Base-by-base conservation (phyloP, 2,888 invertebrate species). In the Pyralis farinalis region DNA sequence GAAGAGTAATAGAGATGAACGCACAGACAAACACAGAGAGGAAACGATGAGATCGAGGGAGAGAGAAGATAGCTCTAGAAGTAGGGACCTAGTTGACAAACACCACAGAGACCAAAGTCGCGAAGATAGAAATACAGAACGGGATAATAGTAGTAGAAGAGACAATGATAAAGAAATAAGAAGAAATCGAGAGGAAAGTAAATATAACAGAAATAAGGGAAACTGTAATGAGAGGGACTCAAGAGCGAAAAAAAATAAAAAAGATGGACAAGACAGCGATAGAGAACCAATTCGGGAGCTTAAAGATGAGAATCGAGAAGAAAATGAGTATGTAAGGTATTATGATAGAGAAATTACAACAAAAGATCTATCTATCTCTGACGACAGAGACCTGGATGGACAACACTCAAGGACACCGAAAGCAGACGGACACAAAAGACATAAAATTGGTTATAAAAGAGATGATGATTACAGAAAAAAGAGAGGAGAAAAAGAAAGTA, bases 111-210 rank as follows among this genome's bases (percentile, higher is more conserved):
- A 9, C 31, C 11, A 40, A 32, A 12, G 21, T 33, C 16, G 4
- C 16, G 39, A 39, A 9, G 28, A 39, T 37, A 21, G 39, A 9
- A 33, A 21, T 12, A 28, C 9, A 1, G 36, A 10, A 7, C 12
- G 22, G 28, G 46, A 46, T 5, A 31, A 36, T 12, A 51, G 47
- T 37, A 37, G 43, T 20, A 35, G 43, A 40, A 44, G 46, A 32
- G 39, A 55, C 11, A 54, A 52, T 0, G 47, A 44, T 4, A 46
- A 48, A 10, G 36, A 38, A n/a, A 16, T 28, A 35, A 39, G 33
- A 52, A 40, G 46, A 32, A 34, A 52, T 43, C 49, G 47, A 12
- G 38, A 34, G 11, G 32, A 39, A 34, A 41, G 37, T 32, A 39
- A 46, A 34, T 40, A 35, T 11, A n/a, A n/a, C n/a, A 36, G 16